These are phyloP conservation scores for Hoplostethus atlanticus DNA, from an alignment of 2,797 vertebrate genomes.

Conservation along the genomic window DNA sequence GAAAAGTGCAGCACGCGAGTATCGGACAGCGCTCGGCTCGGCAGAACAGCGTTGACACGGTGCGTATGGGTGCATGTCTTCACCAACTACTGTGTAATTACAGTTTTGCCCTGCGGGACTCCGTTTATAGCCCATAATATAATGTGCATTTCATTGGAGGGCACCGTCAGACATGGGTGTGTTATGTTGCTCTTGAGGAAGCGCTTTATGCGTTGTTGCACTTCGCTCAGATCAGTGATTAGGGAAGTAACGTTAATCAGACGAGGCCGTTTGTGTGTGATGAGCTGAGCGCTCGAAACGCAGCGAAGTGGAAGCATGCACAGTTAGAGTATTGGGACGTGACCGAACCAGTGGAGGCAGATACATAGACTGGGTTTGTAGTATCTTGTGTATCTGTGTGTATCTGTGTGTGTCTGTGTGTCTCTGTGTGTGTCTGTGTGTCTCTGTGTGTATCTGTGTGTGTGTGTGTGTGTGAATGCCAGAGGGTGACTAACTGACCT, in stretches of 20 bases:
- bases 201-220: slow-evolving; percentile 17
- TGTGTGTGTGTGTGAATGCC: background rate
- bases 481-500: slow-evolving; percentile 55
- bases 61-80: slow-evolving; percentile 42
- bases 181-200: slow-evolving; percentile 69
- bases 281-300: slow-evolving; percentile 34
- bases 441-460: background rate
- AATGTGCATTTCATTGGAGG: slow-evolving; percentile 83
- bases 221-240: slow-evolving; percentile 59
- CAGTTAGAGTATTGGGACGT: slow-evolving; percentile 8
- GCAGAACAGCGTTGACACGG: slow-evolving; percentile 63
- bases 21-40: slow-evolving; percentile 50
- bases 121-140: slow-evolving; percentile 83
- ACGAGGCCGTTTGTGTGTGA: slow-evolving; percentile 48
- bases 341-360: background rate
- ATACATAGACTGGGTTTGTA: slow-evolving; percentile 10
- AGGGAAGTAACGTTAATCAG: slow-evolving; percentile 61
- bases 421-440: background rate
- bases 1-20: slow-evolving; percentile 62
- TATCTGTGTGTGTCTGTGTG: background rate
- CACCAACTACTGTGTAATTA: slow-evolving; percentile 81
- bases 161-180: slow-evolving; percentile 67
- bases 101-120: slow-evolving; percentile 79
- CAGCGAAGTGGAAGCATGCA: slow-evolving; percentile 28
- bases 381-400: background rate